Evolutionary conservation across 1,140 invertebrate species (phyloP), one percentile per base, ranked within the genome.

Genomic region (Homarus americanus): DNA sequence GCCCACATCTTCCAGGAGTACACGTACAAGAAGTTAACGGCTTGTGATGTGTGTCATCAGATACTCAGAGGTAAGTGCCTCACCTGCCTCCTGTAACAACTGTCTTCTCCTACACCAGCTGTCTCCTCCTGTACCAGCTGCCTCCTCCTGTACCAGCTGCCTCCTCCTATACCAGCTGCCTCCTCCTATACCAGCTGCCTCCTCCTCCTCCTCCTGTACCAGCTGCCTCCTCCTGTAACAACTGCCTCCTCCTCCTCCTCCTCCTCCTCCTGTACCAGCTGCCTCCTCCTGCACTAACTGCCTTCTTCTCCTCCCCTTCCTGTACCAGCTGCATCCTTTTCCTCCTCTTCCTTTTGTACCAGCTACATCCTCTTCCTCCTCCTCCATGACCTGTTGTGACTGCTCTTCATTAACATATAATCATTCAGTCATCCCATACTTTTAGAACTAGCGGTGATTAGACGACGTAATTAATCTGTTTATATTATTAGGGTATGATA

Each of bases 1-100:
- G 87, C 92, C 9, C 98, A 98, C 94, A 96, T 97, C 93, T 97
- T 98, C 95, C 97, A 98, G 94, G 98, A 98, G 94, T 98, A 98
- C 94, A 98, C 98, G 2, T 98, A 98, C 94, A 98, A 98, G 94
- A 98, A 98, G 95, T 98, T 99, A 92, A 98, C 98, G 24, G 97
- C 98, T 9, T 99, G 98, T 94, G 98, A 99, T 94, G 96, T 98
- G 83, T 99, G 98, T 94, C 97, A 97, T 49, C 97, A 98, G 95
- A 97, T 98, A 66, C 95, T 98, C 34, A 96, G 97, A 95, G 97
- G 97, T 97, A 95, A 72, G 91, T 38, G 24, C 44, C 17, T 7
- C 76, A 24, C 44, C 15, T 49, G 44, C 44, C 44, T 49, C 44
- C 44, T 49, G 44, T 12, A n/a, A 15, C 73, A 17, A 15, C 9